Percentiles rank a stretch among this genome's conserved stretches.
Evolutionary conservation across 2,888 invertebrate genomes (phyloP).

Genomic region (Nephrotoma guestfalica): DNA sequence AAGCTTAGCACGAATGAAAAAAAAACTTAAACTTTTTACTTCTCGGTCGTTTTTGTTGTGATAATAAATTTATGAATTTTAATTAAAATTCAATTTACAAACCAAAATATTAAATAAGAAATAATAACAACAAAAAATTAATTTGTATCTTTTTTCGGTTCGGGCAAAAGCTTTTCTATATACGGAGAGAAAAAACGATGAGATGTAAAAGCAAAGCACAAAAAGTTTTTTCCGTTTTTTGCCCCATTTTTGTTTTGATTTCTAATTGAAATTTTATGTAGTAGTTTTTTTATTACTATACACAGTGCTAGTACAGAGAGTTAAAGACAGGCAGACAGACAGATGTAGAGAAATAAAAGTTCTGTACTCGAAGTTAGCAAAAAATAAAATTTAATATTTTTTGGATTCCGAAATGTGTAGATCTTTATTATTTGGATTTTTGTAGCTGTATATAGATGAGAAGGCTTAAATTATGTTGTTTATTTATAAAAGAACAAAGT

Average conservation of each 20-base stretch:
- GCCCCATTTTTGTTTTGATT: neutral
- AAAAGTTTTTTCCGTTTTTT: neutral
- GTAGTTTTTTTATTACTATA: neutral
- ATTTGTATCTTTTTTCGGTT: neutral
- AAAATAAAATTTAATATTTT: neutral
- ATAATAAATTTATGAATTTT: neutral
- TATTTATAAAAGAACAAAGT: neutral
- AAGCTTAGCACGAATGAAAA: neutral
- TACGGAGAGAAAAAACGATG: neutral
- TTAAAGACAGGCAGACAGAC: neutral
- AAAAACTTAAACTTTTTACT: neutral
- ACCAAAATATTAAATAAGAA: neutral
- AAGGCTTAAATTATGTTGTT: neutral
- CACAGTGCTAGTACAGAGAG: neutral
- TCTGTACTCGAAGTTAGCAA: neutral
- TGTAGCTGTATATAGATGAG: neutral
- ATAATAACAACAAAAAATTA: neutral
- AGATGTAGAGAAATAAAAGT: neutral
- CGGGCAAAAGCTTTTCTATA: neutral
- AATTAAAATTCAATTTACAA: neutral
- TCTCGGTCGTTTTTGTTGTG: neutral
- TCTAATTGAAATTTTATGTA: neutral
- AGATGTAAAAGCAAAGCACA: neutral
- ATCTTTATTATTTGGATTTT: neutral
- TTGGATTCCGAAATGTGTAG: neutral